A percentile compares a stretch with the other conserved stretches of the same genome.
Conservation (phyloP, 2,113 vertebrate genomes). For the Cynoglossus semilaevis region DNA sequence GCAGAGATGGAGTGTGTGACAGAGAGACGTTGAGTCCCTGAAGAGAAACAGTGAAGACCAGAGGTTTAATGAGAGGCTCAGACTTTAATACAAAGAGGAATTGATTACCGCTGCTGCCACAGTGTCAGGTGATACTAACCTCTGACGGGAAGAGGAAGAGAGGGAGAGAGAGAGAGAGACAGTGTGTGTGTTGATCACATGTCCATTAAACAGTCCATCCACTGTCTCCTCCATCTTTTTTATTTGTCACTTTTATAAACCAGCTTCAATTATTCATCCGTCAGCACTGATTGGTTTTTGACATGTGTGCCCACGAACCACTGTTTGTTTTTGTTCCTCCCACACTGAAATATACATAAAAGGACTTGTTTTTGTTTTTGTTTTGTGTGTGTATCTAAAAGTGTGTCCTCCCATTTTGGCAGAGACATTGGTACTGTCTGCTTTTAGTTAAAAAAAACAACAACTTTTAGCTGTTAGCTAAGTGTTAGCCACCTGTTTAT, state of each 20-base stretch:
- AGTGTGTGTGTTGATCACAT: conserved; percentile 11
- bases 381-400: background rate
- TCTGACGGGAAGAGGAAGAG: conserved; percentile 21
- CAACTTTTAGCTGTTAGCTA: too few species aligned
- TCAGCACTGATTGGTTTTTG: conserved; percentile 32
- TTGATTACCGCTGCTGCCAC: conserved; percentile 41
- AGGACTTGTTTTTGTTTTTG: background rate
- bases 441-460: too few species aligned
- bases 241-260: conserved; percentile 25
- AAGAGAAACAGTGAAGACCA: conserved; percentile 24
- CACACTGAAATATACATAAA: background rate
- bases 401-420: too few species aligned
- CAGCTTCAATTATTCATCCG: conserved; percentile 27
- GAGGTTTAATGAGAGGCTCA: conserved; percentile 42
- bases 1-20: conserved; percentile 31
- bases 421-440: too few species aligned
- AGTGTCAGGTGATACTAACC: conserved; percentile 40
- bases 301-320: conserved; percentile 3
- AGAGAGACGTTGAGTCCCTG: conserved; percentile 26
- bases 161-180: background rate
- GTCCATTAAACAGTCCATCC: conserved; percentile 12
- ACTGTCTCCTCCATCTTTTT: conserved; percentile 22
- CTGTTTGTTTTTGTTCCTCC: accelerated
- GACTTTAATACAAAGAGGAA: conserved; percentile 56
- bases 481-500: too few species aligned